phyloP scores from a whole-genome alignment of 2,888 invertebrate genomes.

The Orthosia incerta region DNA sequence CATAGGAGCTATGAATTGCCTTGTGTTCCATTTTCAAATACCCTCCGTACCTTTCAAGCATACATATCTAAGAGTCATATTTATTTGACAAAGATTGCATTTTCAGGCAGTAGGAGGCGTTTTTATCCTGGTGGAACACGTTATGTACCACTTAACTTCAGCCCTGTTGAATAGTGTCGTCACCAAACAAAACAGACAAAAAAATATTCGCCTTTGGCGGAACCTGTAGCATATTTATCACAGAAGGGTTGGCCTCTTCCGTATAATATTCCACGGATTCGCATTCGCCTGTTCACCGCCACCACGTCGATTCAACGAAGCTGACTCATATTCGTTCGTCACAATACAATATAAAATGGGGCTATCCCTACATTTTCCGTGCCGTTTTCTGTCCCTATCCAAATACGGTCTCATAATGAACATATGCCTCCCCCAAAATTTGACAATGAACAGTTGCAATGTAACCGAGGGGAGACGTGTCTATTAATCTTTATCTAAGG shows the following conservation, averaged over 20 bases:
- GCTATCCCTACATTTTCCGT: slow-evolving; percentile 18
- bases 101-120: too few species aligned
- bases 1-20: too few species aligned
- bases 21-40: too few species aligned
- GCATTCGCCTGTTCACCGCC: background rate
- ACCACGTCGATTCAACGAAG: background rate
- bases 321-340: slow-evolving; percentile 9
- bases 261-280: background rate
- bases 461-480: slow-evolving; percentile 34
- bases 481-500: slow-evolving; percentile 50
- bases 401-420: background rate
- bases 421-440: slow-evolving; percentile 35
- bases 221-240: background rate
- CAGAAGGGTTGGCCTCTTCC: background rate
- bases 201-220: background rate
- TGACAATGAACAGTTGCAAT: slow-evolving; percentile 40
- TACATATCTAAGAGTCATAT: too few species aligned
- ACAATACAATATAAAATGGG: slow-evolving; percentile 4
- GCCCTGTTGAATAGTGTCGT: background rate
- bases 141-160: too few species aligned
- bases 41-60: too few species aligned
- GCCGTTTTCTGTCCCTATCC: slow-evolving; percentile 22
- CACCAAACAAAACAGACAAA: background rate
- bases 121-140: too few species aligned
- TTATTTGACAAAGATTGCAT: too few species aligned